These are phyloP conservation scores for Psilopogon haemacephalus DNA, from an alignment of 2,113 vertebrate genomes.

Conservation along the genomic window DNA sequence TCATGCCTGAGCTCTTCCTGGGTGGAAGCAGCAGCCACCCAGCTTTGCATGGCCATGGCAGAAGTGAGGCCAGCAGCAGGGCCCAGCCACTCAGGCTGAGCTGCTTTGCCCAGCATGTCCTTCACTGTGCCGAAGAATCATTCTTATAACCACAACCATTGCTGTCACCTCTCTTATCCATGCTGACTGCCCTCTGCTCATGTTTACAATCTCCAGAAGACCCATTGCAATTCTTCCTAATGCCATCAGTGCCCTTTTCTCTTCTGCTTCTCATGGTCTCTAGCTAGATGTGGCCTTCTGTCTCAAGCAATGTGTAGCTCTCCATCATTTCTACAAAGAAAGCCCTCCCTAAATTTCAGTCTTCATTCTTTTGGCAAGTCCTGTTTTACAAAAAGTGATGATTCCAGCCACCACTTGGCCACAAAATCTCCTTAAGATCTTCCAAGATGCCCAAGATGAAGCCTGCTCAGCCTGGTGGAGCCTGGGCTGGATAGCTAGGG, in stretches of 20 bases:
- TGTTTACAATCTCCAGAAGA: neutral
- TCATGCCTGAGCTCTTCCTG: neutral
- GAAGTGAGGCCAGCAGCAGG: neutral
- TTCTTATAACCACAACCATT: neutral
- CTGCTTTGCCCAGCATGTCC: neutral
- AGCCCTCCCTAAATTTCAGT: neutral
- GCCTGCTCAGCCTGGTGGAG: neutral
- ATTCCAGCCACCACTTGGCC: neutral
- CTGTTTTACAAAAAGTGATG: neutral
- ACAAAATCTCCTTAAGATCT: neutral
- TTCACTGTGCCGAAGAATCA: neutral
- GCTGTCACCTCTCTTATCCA: neutral
- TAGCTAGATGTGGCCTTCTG: neutral
- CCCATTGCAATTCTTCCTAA: neutral
- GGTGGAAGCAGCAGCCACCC: neutral
- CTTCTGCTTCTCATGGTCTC: neutral
- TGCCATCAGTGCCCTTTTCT: neutral
- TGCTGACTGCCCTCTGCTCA: accelerated
- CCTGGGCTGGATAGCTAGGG: neutral
- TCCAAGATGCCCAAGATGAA: neutral
- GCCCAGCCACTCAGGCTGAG: neutral
- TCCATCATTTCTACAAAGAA: neutral
- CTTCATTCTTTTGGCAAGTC: neutral
- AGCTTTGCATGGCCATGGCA: neutral
- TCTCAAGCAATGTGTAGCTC: neutral